Base-by-base conservation (phyloP, 2,888 invertebrate species). In the Epsilonema sp. region DNA sequence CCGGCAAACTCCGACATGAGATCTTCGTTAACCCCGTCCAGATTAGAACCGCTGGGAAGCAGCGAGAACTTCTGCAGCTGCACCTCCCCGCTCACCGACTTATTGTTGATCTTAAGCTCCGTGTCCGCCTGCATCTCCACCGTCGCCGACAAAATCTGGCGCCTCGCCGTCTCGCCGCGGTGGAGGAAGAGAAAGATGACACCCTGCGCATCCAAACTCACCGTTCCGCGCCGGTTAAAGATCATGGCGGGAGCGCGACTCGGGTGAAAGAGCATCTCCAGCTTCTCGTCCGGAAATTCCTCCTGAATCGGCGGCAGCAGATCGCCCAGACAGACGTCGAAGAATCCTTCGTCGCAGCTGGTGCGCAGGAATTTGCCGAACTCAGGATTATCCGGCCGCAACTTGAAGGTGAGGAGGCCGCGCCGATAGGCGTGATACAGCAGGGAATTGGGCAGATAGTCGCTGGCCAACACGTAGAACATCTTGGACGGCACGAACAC, bases 391-490 rank as follows among this genome's bases (percentile, higher is more conserved):
- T 39, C 39, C n/a, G 39, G 39, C 5, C 5, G 13, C n/a, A 39
- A 5, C n/a, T 39, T 21, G 39, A 39, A 39, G 8, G 8, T 11
- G n/a, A 44, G 22, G 4, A 44, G n/a, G 8, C 25, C 13, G 5
- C 20, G 26, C 4, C 20, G n/a, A 26, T 26, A 31, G 4, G 44
- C 44, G 31, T 44, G 22, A 26, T 44, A 44, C n/a, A 44, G 22
- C 44, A 44, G 11, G 3, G 44, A 44, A 19, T 44, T 44, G 5
- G 31, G 16, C 4, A 31, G 5, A 31, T 19, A 44, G 26, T 44
- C 44, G 13, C 31, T 31, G 11, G 21, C 26, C n/a, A 36, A 31
- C 26, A 25, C 13, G 4, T 25, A 26, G 19, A 44, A n/a, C 44
- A 44, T 44, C 5, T 21, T 13, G 21, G 20, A 11, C 8, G 39